Percentiles rank a stretch among this genome's conserved stretches.
phyloP scores from a whole-genome alignment of 2,113 vertebrate species.

The Hippotragus niger region DNA sequence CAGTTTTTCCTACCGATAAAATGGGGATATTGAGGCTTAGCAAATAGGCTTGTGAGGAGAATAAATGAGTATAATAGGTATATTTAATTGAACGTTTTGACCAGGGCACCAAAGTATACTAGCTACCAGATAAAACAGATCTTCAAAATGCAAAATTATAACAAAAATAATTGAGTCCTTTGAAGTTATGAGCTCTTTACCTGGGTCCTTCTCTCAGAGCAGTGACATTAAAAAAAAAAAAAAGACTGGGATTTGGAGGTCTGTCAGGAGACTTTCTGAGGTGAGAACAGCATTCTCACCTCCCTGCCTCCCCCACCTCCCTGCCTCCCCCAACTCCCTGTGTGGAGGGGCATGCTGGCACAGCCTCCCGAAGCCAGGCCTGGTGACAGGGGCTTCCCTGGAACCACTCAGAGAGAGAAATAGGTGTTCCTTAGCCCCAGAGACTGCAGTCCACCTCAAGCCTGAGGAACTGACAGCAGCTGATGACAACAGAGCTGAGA shows the following conservation, averaged over 20 bases:
- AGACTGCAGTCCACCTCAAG: neutral
- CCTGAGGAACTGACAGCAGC: neutral
- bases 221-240: neutral
- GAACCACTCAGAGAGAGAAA: neutral
- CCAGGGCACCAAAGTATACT: neutral
- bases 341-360: no score
- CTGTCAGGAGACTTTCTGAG: neutral
- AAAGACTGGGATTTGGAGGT: neutral
- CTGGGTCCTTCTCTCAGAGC: neutral
- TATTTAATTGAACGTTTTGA: neutral
- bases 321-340: accelerated
- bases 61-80: neutral
- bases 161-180: neutral
- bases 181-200: neutral
- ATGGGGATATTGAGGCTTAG: neutral
- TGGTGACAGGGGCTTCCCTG: neutral
- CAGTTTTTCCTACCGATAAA: neutral
- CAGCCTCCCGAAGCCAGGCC: neutral
- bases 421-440: no score
- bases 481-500: neutral
- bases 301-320: accelerated
- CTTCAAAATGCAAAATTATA: neutral
- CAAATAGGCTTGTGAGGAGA: neutral
- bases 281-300: neutral
- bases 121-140: neutral